These are phyloP conservation scores for Ornithoptera alexandrae DNA, from an alignment of 2,888 invertebrate species.

Conservation along the genomic window DNA sequence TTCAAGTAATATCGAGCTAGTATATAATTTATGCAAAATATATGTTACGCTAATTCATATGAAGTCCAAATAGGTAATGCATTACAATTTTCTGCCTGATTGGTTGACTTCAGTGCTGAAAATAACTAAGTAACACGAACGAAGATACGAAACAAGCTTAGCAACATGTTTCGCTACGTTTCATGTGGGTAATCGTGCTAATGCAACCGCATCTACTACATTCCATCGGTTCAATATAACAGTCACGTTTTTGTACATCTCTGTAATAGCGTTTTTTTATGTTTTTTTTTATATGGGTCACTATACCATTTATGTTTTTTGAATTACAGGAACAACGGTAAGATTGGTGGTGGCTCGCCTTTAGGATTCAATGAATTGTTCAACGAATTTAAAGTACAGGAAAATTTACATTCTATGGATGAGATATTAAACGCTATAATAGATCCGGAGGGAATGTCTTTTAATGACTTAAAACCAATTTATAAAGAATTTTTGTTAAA, in stretches of 20 bases:
- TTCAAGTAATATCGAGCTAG: too few relatives aligned
- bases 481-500: constrained; percentile 94
- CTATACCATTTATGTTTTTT: constrained; percentile 24
- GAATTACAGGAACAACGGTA: constrained; percentile 80
- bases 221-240: constrained; percentile 59
- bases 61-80: neutral
- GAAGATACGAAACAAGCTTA: constrained; percentile 54
- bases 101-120: constrained; percentile 42
- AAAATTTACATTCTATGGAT: constrained; percentile 92
- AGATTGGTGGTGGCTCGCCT: constrained; percentile 87
- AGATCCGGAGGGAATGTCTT: constrained; percentile 95
- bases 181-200: constrained; percentile 67
- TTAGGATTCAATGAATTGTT: constrained; percentile 92
- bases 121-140: constrained; percentile 56
- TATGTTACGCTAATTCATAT: neutral
- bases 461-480: constrained; percentile 94
- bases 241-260: constrained; percentile 41
- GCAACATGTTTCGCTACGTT: constrained; percentile 62
- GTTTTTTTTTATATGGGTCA: neutral
- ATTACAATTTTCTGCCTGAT: constrained; percentile 46
- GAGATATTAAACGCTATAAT: constrained; percentile 93
- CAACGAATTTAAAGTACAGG: constrained; percentile 92
- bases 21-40: neutral
- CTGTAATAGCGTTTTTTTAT: constrained; percentile 20
- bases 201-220: constrained; percentile 66